Conservation (phyloP, 2,797 vertebrate genomes). For the Discoglossus pictus region DNA sequence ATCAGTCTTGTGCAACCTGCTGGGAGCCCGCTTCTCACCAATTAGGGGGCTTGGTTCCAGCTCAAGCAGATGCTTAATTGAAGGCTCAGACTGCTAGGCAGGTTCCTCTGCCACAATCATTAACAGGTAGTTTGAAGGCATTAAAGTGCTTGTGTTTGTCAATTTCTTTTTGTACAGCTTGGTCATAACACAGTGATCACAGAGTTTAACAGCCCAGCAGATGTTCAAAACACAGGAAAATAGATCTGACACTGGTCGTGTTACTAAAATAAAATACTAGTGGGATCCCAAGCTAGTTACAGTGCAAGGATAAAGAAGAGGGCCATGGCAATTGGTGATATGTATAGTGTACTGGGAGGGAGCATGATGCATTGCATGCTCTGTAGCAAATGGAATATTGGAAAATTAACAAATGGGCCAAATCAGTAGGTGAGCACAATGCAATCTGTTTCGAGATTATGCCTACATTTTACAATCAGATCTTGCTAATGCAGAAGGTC, state of each 20-base stretch:
- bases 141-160: conserved; percentile 65
- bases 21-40: conserved; percentile 69
- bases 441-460: conserved; percentile 76
- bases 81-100: conserved; percentile 67
- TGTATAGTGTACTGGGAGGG: not conserved
- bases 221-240: conserved; percentile 43
- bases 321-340: not conserved
- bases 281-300: conserved; percentile 64
- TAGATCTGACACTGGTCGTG: conserved; percentile 27
- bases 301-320: conserved; percentile 48
- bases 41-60: conserved; percentile 69
- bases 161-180: conserved; percentile 57
- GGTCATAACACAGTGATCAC: conserved; percentile 57
- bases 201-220: conserved; percentile 54
- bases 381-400: conserved; percentile 56
- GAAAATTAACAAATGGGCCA: conserved; percentile 73
- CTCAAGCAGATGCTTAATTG: conserved; percentile 83
- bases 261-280: conserved; percentile 63
- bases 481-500: conserved; percentile 69
- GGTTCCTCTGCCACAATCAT: conserved; percentile 65
- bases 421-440: conserved; percentile 69
- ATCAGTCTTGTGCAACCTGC: conserved; percentile 66
- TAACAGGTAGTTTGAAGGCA: conserved; percentile 72
- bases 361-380: not conserved
- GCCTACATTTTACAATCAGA: conserved; percentile 76